Evolutionary conservation across 2,113 vertebrate species (phyloP).

Genomic region (Amia ocellicauda): DNA sequence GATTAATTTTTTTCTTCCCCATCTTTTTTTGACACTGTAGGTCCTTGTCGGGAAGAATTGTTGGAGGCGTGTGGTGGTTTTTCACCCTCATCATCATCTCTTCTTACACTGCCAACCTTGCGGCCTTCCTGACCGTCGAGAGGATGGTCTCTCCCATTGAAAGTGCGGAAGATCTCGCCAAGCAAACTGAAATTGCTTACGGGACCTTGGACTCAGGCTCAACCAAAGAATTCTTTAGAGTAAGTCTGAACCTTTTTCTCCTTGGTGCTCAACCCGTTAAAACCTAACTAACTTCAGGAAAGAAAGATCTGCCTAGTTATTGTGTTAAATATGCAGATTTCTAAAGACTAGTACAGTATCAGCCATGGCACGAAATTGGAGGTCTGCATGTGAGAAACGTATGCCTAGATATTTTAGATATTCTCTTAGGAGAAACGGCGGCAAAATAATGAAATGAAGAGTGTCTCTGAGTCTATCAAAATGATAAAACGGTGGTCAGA

Average conservation of each 20-base stretch:
- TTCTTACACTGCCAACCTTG: constrained; percentile 98
- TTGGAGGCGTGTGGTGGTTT: constrained; percentile 99
- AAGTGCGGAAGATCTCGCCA: constrained; percentile 96
- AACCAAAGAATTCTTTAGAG: constrained; percentile 99
- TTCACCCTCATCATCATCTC: constrained; percentile 99
- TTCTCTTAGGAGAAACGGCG: too few species aligned
- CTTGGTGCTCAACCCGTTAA: too few species aligned
- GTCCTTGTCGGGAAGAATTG: constrained; percentile 97
- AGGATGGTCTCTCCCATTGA: constrained; percentile 99
- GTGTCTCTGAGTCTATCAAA: constrained; percentile 57
- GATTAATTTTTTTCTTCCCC: constrained; percentile 30
- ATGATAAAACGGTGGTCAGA: constrained; percentile 59
- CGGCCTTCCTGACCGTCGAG: constrained; percentile 98
- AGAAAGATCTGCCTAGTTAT: too few species aligned
- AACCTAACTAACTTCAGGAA: too few species aligned
- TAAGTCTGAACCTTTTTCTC: constrained; percentile 63
- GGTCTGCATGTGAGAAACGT: too few species aligned
- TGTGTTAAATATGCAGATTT: too few species aligned
- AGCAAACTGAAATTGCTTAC: constrained; percentile 98
- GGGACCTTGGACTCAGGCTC: constrained; percentile 98
- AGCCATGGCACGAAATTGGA: too few species aligned
- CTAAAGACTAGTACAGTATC: too few species aligned
- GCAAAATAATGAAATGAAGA: too few species aligned
- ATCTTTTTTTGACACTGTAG: constrained; percentile 61
- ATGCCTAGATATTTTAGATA: too few species aligned